Evolutionary conservation across 2,797 vertebrate species (phyloP).

Genomic region (Danio jaintianensis): DNA sequence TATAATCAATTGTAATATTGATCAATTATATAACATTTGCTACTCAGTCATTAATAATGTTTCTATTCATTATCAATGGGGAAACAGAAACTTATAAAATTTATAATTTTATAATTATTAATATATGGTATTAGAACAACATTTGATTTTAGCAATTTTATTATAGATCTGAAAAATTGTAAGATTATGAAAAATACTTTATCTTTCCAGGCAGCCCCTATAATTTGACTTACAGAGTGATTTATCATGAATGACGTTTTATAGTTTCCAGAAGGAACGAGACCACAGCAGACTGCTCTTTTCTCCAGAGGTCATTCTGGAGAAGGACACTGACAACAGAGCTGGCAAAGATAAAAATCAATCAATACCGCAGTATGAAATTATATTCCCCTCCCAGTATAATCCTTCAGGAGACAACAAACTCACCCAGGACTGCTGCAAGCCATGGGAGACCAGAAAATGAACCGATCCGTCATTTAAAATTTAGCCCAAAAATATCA

Average conservation of each 20-base stretch:
- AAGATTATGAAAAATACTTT: constrained; percentile 2
- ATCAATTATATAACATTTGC: too few relatives aligned
- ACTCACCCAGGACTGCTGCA: neutral
- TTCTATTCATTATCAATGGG: too few relatives aligned
- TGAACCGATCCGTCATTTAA: constrained; percentile 12
- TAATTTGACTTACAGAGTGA: constrained; percentile 13
- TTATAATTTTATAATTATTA: too few relatives aligned
- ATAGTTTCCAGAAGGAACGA: constrained; percentile 24
- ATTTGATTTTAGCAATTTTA: neutral
- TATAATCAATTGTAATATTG: too few relatives aligned
- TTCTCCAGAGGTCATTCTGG: constrained; percentile 46
- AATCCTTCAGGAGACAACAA: constrained; percentile 48
- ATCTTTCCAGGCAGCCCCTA: neutral
- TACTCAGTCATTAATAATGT: too few relatives aligned
- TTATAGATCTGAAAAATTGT: neutral
- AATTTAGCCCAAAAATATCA: constrained; percentile 3
- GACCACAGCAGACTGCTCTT: constrained; percentile 7
- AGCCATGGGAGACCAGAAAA: constrained; percentile 22
- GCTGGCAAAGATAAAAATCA: constrained; percentile 55
- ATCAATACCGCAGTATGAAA: constrained; percentile 56
- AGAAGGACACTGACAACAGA: constrained; percentile 50
- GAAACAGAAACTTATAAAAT: too few relatives aligned
- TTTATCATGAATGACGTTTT: constrained; percentile 12
- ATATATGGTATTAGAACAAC: too few relatives aligned
- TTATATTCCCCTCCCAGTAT: constrained; percentile 45